Base-by-base conservation (phyloP, 2,113 vertebrate genomes). In the Otolemur garnettii region DNA sequence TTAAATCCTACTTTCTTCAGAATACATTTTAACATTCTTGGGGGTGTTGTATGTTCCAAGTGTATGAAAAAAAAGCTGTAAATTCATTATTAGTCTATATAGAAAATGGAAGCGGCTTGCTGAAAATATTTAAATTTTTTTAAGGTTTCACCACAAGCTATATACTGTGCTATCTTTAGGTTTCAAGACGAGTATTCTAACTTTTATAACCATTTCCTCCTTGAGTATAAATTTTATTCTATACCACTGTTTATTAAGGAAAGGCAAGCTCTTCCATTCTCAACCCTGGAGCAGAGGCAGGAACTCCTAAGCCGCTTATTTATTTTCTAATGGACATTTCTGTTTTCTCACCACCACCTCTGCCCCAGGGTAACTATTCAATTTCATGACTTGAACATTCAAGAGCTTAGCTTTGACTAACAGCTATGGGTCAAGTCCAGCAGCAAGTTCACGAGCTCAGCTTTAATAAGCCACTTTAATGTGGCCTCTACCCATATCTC, bases 361-460 rank as follows among this genome's bases (percentile, higher is more conserved):
- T 94, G 93, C 87, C 50, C 79, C 88, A 82, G 60, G 93, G 71
- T 80, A 91, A 94, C 38, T 74, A 93, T 28, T 90, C 17, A 42
- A 86, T 96, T 97, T 87, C 78, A 95, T 86, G 77, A 90, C 85
- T 28, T 79, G 78, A 91, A 83, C 62, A 78, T 72, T 90, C n/a
- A 69, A 87, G 66, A 90, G n/a, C 33, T 95, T 93, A 60, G 50
- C 60, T 91, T 80, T 94, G 60, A 85, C 69, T 94, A 92, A 94
- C 35, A 93, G 57, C 35, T 66, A 72, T 5, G 6, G 22, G 35
- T 95, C 95, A 82, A 90, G n/a, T 66, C 79, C 93, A 72, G 60
- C 45, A 94, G 72, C 33, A 97, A 91, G 7, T 33, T 81, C 74
- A 64, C 35, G 71, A 26, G 68, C 91, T 94, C 53, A 78, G 24